These are phyloP conservation scores for Pagetopsis macropterus DNA, from an alignment of 2,797 vertebrate species.

Conservation along the genomic window DNA sequence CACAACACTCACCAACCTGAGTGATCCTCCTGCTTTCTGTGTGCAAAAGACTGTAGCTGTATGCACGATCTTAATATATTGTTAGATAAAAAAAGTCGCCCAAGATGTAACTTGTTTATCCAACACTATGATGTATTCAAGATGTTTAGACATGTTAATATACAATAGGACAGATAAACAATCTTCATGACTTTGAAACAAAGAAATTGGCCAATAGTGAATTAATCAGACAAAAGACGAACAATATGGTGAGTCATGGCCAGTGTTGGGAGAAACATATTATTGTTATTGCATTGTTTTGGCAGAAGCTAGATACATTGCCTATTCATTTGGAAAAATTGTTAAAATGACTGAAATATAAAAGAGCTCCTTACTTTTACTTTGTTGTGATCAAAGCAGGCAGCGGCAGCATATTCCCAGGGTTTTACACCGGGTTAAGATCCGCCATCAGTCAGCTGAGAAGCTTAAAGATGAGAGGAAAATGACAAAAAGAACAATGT, in stretches of 20 bases:
- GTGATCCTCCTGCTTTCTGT: not conserved
- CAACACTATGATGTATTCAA: not conserved
- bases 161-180: not conserved
- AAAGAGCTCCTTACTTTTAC: not conserved
- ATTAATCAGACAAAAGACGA: not conserved
- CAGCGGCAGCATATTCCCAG: not conserved
- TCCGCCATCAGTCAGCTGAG: not conserved
- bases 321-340: not conserved
- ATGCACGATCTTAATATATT: not conserved
- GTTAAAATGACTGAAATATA: not conserved
- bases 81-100: not conserved
- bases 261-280: too few relatives aligned
- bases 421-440: not conserved
- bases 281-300: too few relatives aligned
- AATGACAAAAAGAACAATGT: too few relatives aligned
- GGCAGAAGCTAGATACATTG: too few relatives aligned
- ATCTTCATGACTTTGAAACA: not conserved
- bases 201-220: not conserved
- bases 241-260: not conserved
- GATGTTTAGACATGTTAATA: not conserved
- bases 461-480: too few relatives aligned
- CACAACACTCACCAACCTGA: not conserved
- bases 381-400: slow-evolving; percentile 4
- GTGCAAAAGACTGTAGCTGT: not conserved
- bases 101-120: not conserved